These are phyloP conservation scores for Drosophila athabasca DNA, from an alignment of 1,140 invertebrate species.

Conservation along the genomic window DNA sequence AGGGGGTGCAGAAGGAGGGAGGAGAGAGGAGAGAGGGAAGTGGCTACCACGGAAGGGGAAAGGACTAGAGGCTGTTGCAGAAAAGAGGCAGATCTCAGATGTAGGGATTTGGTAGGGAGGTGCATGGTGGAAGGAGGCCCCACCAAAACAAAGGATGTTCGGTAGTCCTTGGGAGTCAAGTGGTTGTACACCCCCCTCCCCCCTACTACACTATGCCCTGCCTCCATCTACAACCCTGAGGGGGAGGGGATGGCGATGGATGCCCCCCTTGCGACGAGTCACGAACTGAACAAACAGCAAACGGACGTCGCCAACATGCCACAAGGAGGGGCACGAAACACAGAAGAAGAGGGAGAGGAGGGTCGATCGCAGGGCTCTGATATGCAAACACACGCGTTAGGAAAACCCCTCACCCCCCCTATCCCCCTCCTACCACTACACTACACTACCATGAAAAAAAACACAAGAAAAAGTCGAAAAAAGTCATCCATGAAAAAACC, in stretches of 20 bases:
- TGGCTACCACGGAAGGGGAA: neutral
- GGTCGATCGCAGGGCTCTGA: conserved; percentile 49
- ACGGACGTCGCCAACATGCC: conserved; percentile 46
- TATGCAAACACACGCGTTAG: conserved; percentile 66
- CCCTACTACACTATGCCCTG: neutral
- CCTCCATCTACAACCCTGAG: neutral
- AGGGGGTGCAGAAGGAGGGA: neutral
- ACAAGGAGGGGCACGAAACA: conserved; percentile 7
- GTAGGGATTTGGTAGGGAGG: too few species aligned
- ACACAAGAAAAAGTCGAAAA: conserved; percentile 1
- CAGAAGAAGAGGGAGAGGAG: conserved; percentile 1
- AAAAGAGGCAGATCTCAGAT: too few species aligned
- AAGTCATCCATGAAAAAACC: conserved; percentile 13
- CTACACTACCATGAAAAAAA: conserved; percentile 18
- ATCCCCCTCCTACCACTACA: neutral
- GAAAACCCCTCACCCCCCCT: neutral
- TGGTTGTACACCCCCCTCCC: conserved; percentile 18
- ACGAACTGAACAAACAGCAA: conserved; percentile 58
- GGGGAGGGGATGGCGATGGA: too few species aligned
- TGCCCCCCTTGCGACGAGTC: conserved; percentile 35
- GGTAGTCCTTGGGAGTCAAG: conserved; percentile 40
- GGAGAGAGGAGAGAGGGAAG: too few species aligned
- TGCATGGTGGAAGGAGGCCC: too few species aligned
- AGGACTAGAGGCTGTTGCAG: too few species aligned
- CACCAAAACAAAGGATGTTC: conserved; percentile 41